These are phyloP conservation scores for Pipra filicauda DNA, from an alignment of 2,113 vertebrate genomes.

Conservation along the genomic window DNA sequence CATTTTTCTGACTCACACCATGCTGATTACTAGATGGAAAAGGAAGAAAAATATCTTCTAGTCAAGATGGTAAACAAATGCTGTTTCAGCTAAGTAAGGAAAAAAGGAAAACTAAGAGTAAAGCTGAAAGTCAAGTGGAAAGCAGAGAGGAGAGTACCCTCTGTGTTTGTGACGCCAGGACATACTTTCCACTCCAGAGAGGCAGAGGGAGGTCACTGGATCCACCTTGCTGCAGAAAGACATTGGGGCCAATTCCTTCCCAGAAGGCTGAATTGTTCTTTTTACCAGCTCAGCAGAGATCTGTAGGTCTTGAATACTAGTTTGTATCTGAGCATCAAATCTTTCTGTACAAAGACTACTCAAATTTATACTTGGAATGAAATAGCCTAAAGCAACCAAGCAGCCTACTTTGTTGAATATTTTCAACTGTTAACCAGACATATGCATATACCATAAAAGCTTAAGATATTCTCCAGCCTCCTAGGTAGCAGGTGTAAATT, in stretches of 20 bases:
- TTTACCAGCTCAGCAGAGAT: background rate
- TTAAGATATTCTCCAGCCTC: background rate
- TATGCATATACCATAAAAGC: background rate
- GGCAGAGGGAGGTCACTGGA: background rate
- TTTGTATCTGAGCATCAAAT: background rate
- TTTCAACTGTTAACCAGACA: background rate
- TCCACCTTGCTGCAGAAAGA: background rate
- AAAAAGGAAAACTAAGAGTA: background rate
- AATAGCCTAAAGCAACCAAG: background rate
- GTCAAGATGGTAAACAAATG: background rate
- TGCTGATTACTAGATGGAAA: background rate
- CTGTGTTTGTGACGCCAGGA: background rate
- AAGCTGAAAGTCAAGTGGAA: background rate
- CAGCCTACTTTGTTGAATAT: background rate
- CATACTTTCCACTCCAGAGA: background rate
- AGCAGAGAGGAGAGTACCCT: background rate
- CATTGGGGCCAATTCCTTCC: background rate
- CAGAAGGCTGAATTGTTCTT: background rate
- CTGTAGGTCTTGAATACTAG: background rate
- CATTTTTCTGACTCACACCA: background rate
- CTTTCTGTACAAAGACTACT: background rate
- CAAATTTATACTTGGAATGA: background rate
- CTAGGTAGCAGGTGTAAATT: background rate
- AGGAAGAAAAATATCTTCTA: background rate
- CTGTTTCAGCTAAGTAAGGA: background rate